Base-by-base conservation (phyloP, 2,113 vertebrate genomes). In the Chlamydotis undulata region DNA sequence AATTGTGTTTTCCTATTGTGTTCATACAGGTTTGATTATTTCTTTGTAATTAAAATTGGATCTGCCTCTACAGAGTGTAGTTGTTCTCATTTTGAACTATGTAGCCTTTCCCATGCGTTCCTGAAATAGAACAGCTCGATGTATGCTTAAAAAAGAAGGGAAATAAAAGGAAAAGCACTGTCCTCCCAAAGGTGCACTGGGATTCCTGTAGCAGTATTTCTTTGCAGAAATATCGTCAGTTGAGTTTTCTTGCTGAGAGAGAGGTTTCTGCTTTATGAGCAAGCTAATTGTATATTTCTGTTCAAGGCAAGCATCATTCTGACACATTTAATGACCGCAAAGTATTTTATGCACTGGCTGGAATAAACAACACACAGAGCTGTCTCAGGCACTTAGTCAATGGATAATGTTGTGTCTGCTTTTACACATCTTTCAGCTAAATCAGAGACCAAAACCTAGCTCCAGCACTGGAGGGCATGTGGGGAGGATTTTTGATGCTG, bases 281-380 rank as follows among this genome's bases (percentile, higher is more conserved):
- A 94, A 88, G 45, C 47, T 88, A 89, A 93, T 84, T 71, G 49
- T 94, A 5, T 93, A 82, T 83, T 95, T 93, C 43, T 95, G 37
- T 96, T 93, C 59, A 79, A 93, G 86, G 43, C 74, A 93, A 87
- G 68, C 45, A 71, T 80, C 5, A n/a, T 87, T 86, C 43, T 96
- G 90, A 65, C 80, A 65, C 0, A 0, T 71, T 97, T 95, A 16
- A 61, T 69, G 56, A 59, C 83, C 1, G 6, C 82, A 75, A 73
- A 70, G 35, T 92, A 81, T 64, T 93, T 90, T 86, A 68, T 64
- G 26, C 37, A 19, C 55, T 89, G 41, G 9, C 77, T 67, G 77
- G 55, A 85, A 76, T 85, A 90, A 91, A 87, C 49, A 95, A 60
- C 45, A 57, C 69, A 83, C 23, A 69, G 17, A 69, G 29, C 52